Evolutionary conservation across 2,888 invertebrate species (phyloP).

Genomic region (Drosophila diplacantha): DNA sequence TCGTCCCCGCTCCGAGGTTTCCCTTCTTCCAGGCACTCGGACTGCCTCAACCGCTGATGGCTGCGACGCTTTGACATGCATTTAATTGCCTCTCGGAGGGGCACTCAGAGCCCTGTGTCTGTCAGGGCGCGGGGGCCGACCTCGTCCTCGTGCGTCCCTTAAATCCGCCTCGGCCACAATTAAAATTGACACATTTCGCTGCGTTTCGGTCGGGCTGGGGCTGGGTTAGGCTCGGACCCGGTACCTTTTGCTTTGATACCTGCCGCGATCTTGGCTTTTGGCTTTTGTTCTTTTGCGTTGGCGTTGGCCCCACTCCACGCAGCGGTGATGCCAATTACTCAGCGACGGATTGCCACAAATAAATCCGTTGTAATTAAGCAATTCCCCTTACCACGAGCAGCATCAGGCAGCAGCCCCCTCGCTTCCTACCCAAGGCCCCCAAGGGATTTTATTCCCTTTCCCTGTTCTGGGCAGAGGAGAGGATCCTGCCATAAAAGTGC

Average conservation of each 20-base stretch:
- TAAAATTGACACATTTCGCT: conserved; percentile 75
- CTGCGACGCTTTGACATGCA: conserved; percentile 74
- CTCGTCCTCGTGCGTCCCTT: conserved; percentile 48
- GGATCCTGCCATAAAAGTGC: conserved; percentile 57
- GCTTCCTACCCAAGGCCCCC: conserved; percentile 2
- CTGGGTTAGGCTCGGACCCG: no score
- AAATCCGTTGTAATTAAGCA: conserved; percentile 69
- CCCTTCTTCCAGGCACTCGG: not conserved
- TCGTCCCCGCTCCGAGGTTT: conserved; percentile 40
- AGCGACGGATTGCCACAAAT: conserved; percentile 44
- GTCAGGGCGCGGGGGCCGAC: conserved; percentile 22
- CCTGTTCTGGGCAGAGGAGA: not conserved
- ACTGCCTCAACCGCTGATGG: conserved; percentile 49
- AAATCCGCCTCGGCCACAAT: conserved; percentile 71
- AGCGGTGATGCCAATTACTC: conserved; percentile 33
- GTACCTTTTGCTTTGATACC: conserved; percentile 40
- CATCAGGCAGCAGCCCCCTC: not conserved
- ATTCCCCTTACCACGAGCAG: conserved; percentile 40
- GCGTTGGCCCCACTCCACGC: conserved; percentile 14
- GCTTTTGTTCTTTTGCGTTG: conserved; percentile 67
- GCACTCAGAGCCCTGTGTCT: conserved; percentile 17
- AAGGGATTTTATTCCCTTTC: conserved; percentile 11
- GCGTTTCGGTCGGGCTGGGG: conserved; percentile 47
- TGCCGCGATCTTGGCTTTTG: conserved; percentile 48
- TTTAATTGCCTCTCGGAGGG: conserved; percentile 69